Conservation (phyloP, 2,888 invertebrate species). For the Oxycera nigricornis region DNA sequence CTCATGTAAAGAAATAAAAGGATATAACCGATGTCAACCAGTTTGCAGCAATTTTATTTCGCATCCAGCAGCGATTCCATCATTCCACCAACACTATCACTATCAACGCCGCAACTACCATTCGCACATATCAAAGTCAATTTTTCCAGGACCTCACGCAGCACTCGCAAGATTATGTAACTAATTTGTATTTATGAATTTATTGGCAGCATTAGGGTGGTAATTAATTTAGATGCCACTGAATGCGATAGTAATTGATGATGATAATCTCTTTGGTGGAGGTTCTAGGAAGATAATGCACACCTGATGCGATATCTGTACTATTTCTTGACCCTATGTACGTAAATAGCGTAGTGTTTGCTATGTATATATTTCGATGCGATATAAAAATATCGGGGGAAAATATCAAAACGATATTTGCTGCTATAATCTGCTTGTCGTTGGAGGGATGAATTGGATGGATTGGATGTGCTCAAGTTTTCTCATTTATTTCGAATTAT, state of each 20-base stretch:
- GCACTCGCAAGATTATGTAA: constrained; percentile 29
- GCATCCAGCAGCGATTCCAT: background rate
- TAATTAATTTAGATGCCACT: constrained; percentile 35
- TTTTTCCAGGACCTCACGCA: constrained; percentile 3
- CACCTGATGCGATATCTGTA: constrained; percentile 8
- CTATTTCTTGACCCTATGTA: background rate
- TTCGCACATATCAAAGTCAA: constrained; percentile 11
- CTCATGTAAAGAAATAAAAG: background rate
- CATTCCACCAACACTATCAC: background rate
- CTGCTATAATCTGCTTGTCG: background rate
- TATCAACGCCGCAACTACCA: background rate
- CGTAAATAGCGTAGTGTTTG: too few relatives aligned
- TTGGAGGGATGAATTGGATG: background rate
- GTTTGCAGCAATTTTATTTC: background rate
- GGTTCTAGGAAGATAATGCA: background rate
- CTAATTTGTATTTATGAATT: constrained; percentile 32
- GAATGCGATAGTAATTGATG: constrained; percentile 31
- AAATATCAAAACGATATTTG: background rate
- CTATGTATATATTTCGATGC: too few relatives aligned
- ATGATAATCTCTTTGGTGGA: constrained; percentile 12
- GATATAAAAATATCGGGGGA: background rate
- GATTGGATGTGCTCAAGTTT: background rate
- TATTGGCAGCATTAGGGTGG: constrained; percentile 20
- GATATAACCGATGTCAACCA: background rate
- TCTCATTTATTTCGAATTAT: background rate